Base-by-base conservation (phyloP, 2,113 vertebrate species). In the Crotalus viridis region DNA sequence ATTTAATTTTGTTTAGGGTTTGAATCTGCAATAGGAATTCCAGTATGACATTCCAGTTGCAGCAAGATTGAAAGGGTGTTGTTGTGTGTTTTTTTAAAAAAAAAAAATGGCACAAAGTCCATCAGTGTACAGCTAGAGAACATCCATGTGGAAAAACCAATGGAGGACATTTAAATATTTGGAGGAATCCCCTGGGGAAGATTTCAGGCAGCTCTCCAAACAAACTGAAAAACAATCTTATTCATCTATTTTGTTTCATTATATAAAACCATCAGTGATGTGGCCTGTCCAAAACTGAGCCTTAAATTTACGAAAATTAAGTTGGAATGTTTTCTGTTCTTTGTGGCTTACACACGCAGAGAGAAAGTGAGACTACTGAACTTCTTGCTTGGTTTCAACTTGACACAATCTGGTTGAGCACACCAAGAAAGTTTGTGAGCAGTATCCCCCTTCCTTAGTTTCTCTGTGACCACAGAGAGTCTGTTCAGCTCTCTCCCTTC, bases 361-460 rank as follows among this genome's bases (percentile, higher is more conserved):
- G n/a, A 91, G 51, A 64, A 48, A 43, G 43, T 28, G 48, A 48
- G 28, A 51, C 10, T 46, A 4, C 64, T 51, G 43, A 46, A 43
- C n/a, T 3, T 10, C 33, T 22, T n/a, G 33, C 51, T 56, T 24
- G 39, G 51, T 55, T 89, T 85, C 39, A 12, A n/a, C 74, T 54
- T 92, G 33, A 74, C 26, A 22, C n/a, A 19, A 9, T 46, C 12
- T 22, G 43, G 26, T 0, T 13, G 17, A 74, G 88, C 21, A 0
- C 92, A 52, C 7, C 0, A 0, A 0, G 64, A 15, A 5, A 3
- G 0, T 0, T 1, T 2, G 8, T 4, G 3, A 9, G 0, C 55
- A 33, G 17, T 90, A 59, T 61, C 86, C 26, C 39, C n/a, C 88
- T 91, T 52, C n/a, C 39, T 15, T 39, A 56, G 19, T 46, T 33